Conservation (phyloP, 2,888 invertebrate genomes). For the Microdon myrmicae region DNA sequence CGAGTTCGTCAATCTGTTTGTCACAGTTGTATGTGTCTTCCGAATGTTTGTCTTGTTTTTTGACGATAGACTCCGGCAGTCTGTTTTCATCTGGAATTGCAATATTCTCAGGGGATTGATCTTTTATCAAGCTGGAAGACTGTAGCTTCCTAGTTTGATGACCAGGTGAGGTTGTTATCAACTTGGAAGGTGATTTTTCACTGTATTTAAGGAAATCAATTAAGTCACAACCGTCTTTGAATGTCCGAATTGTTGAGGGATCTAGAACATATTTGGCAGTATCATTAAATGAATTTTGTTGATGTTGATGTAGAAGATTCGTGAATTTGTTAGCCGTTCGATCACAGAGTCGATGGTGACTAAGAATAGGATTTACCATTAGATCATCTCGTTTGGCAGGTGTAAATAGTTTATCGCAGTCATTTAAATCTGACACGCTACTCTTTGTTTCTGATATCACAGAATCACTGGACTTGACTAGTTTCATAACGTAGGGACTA, state of each 20-base stretch:
- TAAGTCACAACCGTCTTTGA: constrained; percentile 32
- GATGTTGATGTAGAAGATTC: constrained; percentile 30
- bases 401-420: constrained; percentile 64
- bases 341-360: constrained; percentile 74
- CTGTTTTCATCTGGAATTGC: constrained; percentile 24
- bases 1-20: constrained; percentile 44
- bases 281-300: constrained; percentile 46
- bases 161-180: constrained; percentile 22
- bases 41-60: constrained; percentile 24
- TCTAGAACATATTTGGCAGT: constrained; percentile 55
- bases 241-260: constrained; percentile 30
- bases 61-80: constrained; percentile 39
- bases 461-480: constrained; percentile 67
- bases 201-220: constrained; percentile 48
- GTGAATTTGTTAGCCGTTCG: constrained; percentile 56
- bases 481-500: constrained; percentile 65
- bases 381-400: constrained; percentile 66
- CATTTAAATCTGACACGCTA: constrained; percentile 65
- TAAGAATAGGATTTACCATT: constrained; percentile 68
- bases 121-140: constrained; percentile 15
- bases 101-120: constrained; percentile 14
- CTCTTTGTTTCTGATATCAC: constrained; percentile 67
- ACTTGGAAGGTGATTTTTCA: constrained; percentile 39
- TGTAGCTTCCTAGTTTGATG: constrained; percentile 39
- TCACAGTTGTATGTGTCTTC: constrained; percentile 53